Evolutionary conservation across 1,140 invertebrate genomes (phyloP).

Genomic region (Scaptomyza graminum): DNA sequence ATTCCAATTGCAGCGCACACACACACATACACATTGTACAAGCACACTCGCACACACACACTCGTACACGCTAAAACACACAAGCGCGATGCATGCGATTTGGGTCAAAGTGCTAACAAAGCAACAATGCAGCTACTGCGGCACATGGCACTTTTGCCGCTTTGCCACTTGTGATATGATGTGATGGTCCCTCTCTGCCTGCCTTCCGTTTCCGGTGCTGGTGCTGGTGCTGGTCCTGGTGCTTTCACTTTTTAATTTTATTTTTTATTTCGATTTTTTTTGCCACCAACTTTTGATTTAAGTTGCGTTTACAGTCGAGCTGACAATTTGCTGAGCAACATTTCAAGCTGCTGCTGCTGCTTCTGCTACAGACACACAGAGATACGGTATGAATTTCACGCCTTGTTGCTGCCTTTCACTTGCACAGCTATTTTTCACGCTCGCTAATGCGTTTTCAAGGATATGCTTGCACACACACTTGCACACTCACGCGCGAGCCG

Average conservation of each 20-base stretch:
- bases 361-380: constrained; percentile 1
- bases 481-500: constrained; percentile 3
- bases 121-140: constrained; percentile 67
- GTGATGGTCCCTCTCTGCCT: constrained; percentile 22
- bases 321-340: constrained; percentile 35
- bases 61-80: constrained; percentile 21
- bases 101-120: constrained; percentile 75
- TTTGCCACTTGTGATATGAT: constrained; percentile 8
- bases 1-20: neutral
- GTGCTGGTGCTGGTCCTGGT: constrained; percentile 22
- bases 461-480: constrained; percentile 25
- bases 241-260: constrained; percentile 59
- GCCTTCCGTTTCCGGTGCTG: constrained; percentile 52
- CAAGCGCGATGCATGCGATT: constrained; percentile 50
- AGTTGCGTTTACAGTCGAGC: constrained; percentile 42
- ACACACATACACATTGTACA: too few relatives aligned
- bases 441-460: constrained; percentile 42
- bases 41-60: neutral
- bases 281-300: constrained; percentile 42
- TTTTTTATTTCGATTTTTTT: constrained; percentile 13
- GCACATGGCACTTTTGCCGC: constrained; percentile 34
- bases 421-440: constrained; percentile 37
- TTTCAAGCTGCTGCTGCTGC: constrained; percentile 14
- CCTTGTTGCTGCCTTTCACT: constrained; percentile 45
- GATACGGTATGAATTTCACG: constrained; percentile 30